Evolutionary conservation across 2,888 invertebrate species (phyloP).

Genomic region (Griposia aprilina): DNA sequence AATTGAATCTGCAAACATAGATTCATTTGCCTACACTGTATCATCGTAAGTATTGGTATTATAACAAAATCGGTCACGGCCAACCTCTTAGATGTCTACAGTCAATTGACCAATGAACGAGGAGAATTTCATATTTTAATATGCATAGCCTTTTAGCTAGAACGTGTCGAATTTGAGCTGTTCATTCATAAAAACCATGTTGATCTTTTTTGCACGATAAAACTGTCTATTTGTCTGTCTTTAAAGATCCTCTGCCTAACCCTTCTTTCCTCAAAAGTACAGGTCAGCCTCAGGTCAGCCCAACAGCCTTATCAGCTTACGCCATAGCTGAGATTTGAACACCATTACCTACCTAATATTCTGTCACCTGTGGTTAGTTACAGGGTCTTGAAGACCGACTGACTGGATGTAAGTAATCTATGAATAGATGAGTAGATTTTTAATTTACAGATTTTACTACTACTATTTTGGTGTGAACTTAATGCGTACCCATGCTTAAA

Average conservation of each 20-base stretch:
- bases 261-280: not conserved
- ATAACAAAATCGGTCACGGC: slow-evolving; percentile 71
- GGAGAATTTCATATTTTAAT: slow-evolving; percentile 47
- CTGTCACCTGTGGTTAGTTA: not conserved
- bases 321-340: not conserved
- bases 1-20: slow-evolving; percentile 63
- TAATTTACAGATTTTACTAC: not conserved
- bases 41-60: slow-evolving; percentile 48
- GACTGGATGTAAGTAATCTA: not conserved
- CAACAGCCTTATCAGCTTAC: not conserved
- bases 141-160: slow-evolving; percentile 41
- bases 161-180: slow-evolving; percentile 29
- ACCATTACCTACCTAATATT: not conserved
- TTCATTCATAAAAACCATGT: slow-evolving; percentile 45
- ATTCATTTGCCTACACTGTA: slow-evolving; percentile 51
- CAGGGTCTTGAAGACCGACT: not conserved
- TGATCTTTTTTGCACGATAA: not conserved
- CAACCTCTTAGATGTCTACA: slow-evolving; percentile 62
- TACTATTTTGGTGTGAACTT: not conserved
- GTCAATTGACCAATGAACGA: slow-evolving; percentile 49
- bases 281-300: too few species aligned
- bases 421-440: not conserved
- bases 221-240: not conserved
- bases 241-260: not conserved
- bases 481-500: not conserved